A percentile compares a stretch with the other conserved stretches of the same genome.
phyloP scores from a whole-genome alignment of 2,888 invertebrate genomes.

The Sinohyriopsis cumingii region DNA sequence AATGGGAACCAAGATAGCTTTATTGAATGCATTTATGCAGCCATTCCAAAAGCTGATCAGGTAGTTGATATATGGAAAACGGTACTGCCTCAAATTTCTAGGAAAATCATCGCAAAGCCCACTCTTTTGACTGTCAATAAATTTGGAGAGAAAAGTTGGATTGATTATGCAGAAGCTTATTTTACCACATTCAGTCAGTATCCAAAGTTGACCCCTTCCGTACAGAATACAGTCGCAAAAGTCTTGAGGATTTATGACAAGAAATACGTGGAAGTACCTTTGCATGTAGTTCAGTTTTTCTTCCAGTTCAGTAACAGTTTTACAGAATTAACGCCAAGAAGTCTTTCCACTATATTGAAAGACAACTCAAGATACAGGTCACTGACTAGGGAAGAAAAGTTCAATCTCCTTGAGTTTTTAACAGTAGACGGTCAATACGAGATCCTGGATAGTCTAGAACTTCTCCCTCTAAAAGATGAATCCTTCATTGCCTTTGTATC shows the following conservation, averaged over 20 bases:
- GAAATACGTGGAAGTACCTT: conserved; percentile 8
- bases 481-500: conserved; percentile 16
- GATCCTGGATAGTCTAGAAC: conserved; percentile 15
- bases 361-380: conserved; percentile 2
- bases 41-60: conserved; percentile 21
- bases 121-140: conserved; percentile 15
- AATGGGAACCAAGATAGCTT: conserved; percentile 8
- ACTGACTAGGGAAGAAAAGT: conserved; percentile 11
- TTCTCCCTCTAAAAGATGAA: conserved; percentile 25
- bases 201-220: neutral
- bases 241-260: neutral
- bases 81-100: conserved; percentile 29
- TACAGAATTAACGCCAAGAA: conserved; percentile 5
- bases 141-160: conserved; percentile 4
- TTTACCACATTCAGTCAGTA: conserved; percentile 11
- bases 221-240: conserved; percentile 1
- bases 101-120: conserved; percentile 1
- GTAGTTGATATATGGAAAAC: conserved; percentile 34
- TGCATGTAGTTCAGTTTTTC: conserved; percentile 3
- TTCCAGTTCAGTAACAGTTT: neutral
- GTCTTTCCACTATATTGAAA: conserved; percentile 3
- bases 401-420: conserved; percentile 18
- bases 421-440: conserved; percentile 4
- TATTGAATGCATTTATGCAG: conserved; percentile 17
- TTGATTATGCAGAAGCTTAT: conserved; percentile 4